These are phyloP conservation scores for Acrobasis suavella DNA, from an alignment of 2,888 invertebrate species.

Conservation along the genomic window DNA sequence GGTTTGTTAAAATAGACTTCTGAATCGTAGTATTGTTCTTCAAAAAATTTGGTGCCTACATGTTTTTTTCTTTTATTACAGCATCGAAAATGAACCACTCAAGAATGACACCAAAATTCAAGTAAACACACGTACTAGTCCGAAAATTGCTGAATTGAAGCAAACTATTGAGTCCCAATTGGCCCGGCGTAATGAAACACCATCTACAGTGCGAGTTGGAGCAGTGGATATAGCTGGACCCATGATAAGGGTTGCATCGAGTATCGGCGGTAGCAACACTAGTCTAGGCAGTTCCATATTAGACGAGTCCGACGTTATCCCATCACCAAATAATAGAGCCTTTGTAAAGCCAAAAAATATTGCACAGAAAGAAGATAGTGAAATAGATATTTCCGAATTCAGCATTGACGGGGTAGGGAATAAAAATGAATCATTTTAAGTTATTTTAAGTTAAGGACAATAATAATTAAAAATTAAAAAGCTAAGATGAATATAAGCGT, in stretches of 20 bases:
- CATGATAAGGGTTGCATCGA: slow-evolving; percentile 45
- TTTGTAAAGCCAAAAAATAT: slow-evolving; percentile 55
- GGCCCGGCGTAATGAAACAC: slow-evolving; percentile 61
- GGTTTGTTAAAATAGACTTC: slow-evolving; percentile 49
- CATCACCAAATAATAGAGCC: slow-evolving; percentile 49
- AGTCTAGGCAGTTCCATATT: slow-evolving; percentile 76
- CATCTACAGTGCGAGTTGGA: slow-evolving; percentile 57
- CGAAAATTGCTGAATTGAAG: slow-evolving; percentile 81
- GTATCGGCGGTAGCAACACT: slow-evolving; percentile 71
- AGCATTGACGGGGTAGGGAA: slow-evolving; percentile 59
- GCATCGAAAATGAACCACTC: slow-evolving; percentile 72
- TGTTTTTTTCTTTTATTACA: slow-evolving; percentile 43
- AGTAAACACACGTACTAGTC: slow-evolving; percentile 73
- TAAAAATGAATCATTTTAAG: slow-evolving; percentile 46
- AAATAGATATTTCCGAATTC: slow-evolving; percentile 73
- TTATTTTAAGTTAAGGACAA: slow-evolving; percentile 38
- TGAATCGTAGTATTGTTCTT: background rate
- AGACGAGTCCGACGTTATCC: slow-evolving; percentile 63
- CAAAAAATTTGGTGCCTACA: too few species aligned
- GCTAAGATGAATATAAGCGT: background rate
- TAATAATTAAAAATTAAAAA: background rate
- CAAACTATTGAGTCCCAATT: slow-evolving; percentile 81
- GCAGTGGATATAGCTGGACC: slow-evolving; percentile 63
- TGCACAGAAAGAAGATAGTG: slow-evolving; percentile 66
- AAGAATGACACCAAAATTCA: slow-evolving; percentile 62